phyloP scores from a whole-genome alignment of 1,140 invertebrate species.

The Drosophila carrolli region DNA sequence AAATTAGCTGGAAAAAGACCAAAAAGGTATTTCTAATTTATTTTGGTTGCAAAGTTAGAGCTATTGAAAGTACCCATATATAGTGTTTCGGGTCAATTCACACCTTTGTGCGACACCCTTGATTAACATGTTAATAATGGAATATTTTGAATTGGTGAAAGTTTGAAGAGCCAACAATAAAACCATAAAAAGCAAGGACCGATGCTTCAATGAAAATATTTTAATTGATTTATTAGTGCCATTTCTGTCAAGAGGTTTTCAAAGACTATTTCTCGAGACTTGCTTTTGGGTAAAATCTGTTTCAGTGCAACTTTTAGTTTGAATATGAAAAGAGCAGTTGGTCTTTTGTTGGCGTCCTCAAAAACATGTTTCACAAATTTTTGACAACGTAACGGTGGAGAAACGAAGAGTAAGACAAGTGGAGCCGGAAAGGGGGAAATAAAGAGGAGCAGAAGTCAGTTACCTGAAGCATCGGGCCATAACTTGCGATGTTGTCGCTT shows the following conservation, averaged over 20 bases:
- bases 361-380: conserved; percentile 51
- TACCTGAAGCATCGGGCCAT: conserved; percentile 51
- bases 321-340: conserved; percentile 6
- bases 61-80: background rate
- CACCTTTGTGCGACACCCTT: conserved; percentile 23
- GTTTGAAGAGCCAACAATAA: background rate
- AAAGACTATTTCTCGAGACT: background rate
- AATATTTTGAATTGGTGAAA: conserved; percentile 11
- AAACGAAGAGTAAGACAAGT: background rate
- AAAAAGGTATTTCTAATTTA: background rate
- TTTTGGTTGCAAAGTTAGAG: background rate
- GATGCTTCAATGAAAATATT: conserved; percentile 1
- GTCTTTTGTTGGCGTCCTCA: conserved; percentile 5
- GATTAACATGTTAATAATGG: conserved; percentile 23
- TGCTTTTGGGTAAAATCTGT: conserved; percentile 17
- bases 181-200: background rate
- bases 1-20: background rate
- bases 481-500: conserved; percentile 60
- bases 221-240: conserved; percentile 29
- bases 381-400: conserved; percentile 40
- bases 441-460: conserved; percentile 23
- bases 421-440: conserved; percentile 4
- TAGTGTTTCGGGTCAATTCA: conserved; percentile 23
- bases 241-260: background rate
- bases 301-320: conserved; percentile 18